A percentile compares a stretch with the other conserved stretches of the same genome.
phyloP scores from a whole-genome alignment of 2,113 vertebrate genomes.

The Dunckerocampus dactyliophorus region DNA sequence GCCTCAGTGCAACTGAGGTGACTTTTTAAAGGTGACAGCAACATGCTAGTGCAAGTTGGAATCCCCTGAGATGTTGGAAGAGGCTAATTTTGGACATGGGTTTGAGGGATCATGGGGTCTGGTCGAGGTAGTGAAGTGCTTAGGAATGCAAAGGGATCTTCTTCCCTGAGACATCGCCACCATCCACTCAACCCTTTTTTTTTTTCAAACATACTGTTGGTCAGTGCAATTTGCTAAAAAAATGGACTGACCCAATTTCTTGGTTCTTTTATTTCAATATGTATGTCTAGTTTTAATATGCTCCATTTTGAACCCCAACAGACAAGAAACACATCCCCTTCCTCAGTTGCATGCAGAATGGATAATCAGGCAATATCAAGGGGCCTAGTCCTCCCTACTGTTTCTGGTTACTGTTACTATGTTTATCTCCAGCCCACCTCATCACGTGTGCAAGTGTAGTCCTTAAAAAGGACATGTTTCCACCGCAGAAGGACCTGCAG shows the following conservation, averaged over 20 bases:
- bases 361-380: constrained; percentile 28
- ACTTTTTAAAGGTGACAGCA: background rate
- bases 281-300: background rate
- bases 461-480: constrained; percentile 22
- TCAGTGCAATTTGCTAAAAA: constrained; percentile 13
- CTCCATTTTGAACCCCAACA: too few species aligned
- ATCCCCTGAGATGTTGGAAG: background rate
- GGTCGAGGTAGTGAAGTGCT: constrained; percentile 35
- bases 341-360: constrained; percentile 12
- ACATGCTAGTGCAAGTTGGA: background rate
- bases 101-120: constrained; percentile 24
- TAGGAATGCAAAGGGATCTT: constrained; percentile 26
- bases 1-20: constrained; percentile 18
- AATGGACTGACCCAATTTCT: constrained; percentile 15
- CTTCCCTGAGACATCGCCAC: constrained; percentile 10
- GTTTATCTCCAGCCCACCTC: constrained; percentile 48
- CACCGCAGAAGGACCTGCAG: constrained; percentile 6
- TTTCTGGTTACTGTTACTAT: constrained; percentile 70
- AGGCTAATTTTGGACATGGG: constrained; percentile 43
- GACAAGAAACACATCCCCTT: background rate
- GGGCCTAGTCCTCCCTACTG: constrained; percentile 34
- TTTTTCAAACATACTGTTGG: background rate
- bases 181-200: background rate
- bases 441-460: constrained; percentile 9
- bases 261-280: background rate